Evolutionary conservation across 2,113 vertebrate genomes (phyloP), one percentile per base, ranked within the genome.

Genomic region (Callionymus lyra): DNA sequence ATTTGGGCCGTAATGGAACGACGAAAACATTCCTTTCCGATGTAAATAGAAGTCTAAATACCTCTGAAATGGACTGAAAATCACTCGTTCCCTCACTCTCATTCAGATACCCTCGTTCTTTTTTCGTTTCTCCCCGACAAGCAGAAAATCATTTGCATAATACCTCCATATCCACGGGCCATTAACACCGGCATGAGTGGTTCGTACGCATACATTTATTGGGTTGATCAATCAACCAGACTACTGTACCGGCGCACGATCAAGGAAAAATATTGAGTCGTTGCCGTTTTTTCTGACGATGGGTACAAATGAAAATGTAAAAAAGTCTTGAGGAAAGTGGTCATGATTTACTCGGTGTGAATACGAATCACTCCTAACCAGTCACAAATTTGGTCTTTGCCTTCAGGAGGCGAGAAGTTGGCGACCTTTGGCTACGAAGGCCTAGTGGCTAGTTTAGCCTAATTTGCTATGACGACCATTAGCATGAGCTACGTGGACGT

Each of bases 81-180:
- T 56, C 59, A 57, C 33, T 34, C n/a, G 36, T 58, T 66, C 55
- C 50, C 36, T 38, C 50, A 40, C 34, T 9, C 46, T 74, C 59
- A 13, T 44, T 67, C 56, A 53, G 42, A 47, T 57, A 48, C 64
- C 39, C 41, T 57, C 34, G 12, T 44, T 50, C 34, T 39, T 17
- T 18, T n/a, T n/a, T n/a, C n/a, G n/a, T n/a, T n/a, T n/a, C n/a
- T 51, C 21, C 21, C 21, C 21, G 8, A 27, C 21, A 27, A 27
- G 53, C 62, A 13, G 39, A 43, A 44, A 43, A 1, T 6, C 38
- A 77, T 75, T 79, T 75, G 62, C 73, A 81, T 81, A 75, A 81
- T 75, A 46, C 69, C 39, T 70, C 64, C 48, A 70, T 74, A 68
- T 57, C 57, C 68, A 75, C 18, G 59, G 66, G 48, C 71, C 71